Conservation (phyloP, 2,888 invertebrate genomes). For the Oscheius sp. region DNA sequence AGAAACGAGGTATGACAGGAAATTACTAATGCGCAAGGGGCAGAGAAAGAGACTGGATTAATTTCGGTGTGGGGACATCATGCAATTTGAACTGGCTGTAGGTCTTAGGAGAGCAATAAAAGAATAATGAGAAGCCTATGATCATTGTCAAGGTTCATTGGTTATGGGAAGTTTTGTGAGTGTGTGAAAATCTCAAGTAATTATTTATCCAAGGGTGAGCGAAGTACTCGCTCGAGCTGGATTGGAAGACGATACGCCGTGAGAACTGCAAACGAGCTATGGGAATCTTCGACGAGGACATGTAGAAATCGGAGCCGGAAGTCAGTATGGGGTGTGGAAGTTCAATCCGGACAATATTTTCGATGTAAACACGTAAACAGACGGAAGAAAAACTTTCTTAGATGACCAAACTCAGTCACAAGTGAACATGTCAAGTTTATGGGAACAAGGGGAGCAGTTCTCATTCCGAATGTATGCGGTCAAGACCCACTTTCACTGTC, state of each 20-base stretch:
- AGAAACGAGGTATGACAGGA: neutral
- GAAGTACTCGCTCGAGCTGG: slow-evolving; percentile 15
- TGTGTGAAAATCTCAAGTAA: slow-evolving; percentile 2
- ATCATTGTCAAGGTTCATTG: neutral
- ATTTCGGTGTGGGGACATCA: too few species aligned
- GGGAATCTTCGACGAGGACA: neutral
- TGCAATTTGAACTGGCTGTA: too few species aligned
- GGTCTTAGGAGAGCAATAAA: slow-evolving; percentile 11
- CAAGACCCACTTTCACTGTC: too few species aligned
- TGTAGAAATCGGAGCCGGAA: neutral
- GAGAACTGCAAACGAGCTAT: slow-evolving; percentile 24
- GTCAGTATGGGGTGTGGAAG: neutral
- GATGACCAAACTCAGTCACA: neutral
- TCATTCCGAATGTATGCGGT: too few species aligned
- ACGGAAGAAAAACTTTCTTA: neutral
- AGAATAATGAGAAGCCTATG: slow-evolving; percentile 16
- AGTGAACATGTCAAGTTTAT: too few species aligned
- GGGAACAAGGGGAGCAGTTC: too few species aligned
- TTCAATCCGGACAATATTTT: neutral
- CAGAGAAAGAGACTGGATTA: neutral
- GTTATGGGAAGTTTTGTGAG: too few species aligned
- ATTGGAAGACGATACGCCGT: slow-evolving; percentile 28
- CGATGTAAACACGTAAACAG: neutral
- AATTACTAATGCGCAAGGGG: neutral
- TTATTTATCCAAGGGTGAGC: slow-evolving; percentile 7